phyloP scores from a whole-genome alignment of 2,113 vertebrate genomes.

The Leucosticte australis region DNA sequence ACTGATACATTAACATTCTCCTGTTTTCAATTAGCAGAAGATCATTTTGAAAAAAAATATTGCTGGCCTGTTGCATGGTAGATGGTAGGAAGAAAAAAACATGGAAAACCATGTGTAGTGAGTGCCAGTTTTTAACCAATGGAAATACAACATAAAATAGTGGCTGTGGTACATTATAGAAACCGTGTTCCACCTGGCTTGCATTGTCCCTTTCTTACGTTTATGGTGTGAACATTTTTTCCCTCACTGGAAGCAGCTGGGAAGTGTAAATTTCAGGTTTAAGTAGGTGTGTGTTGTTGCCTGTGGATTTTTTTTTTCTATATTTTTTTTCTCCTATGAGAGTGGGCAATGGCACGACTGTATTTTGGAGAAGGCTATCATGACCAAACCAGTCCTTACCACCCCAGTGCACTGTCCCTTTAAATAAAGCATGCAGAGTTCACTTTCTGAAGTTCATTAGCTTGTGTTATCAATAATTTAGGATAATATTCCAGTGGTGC shows the following conservation, averaged over 20 bases:
- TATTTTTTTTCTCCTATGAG: not conserved
- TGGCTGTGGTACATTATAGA: constrained; percentile 65
- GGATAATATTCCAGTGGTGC: constrained; percentile 77
- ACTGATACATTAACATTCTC: constrained; percentile 22
- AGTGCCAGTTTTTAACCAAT: not conserved
- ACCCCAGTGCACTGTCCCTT: constrained; percentile 64
- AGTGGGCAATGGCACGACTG: constrained; percentile 28
- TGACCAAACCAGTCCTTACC: constrained; percentile 1
- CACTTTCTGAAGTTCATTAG: constrained; percentile 92
- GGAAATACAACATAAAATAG: constrained; percentile 44
- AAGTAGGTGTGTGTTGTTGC: constrained; percentile 68
- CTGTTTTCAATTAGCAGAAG: constrained; percentile 44
- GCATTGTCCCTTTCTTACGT: constrained; percentile 73
- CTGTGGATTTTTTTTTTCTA: constrained; percentile 13
- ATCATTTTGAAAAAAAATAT: not conserved
- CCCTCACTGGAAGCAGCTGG: constrained; percentile 77
- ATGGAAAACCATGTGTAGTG: constrained; percentile 14
- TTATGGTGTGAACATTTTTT: constrained; percentile 74
- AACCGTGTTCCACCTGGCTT: constrained; percentile 72
- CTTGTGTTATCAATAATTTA: constrained; percentile 91
- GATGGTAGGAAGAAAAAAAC: constrained; percentile 28
- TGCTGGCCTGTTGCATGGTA: not conserved
- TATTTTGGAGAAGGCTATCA: constrained; percentile 12
- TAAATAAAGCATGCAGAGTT: constrained; percentile 77
- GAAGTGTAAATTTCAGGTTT: constrained; percentile 74